Base-by-base conservation (phyloP, 2,113 vertebrate species). In the Puma concolor region DNA sequence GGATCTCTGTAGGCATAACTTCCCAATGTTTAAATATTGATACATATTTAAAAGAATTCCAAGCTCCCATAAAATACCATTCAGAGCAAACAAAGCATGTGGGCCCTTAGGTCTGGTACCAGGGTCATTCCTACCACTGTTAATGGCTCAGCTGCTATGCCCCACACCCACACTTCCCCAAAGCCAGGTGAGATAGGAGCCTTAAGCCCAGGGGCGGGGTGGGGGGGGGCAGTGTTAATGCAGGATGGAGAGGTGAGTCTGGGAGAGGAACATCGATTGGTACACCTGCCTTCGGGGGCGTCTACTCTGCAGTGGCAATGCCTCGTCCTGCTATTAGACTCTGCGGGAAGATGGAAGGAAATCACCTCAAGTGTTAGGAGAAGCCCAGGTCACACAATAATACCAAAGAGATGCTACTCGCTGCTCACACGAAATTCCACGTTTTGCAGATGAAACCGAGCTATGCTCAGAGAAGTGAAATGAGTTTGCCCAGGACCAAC, bases 261-360 rank as follows among this genome's bases (percentile, higher is more conserved):
- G 8, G 54, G 41, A 88, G 15, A 88, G 16, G 25, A 71, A 3
- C 2, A 36, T 36, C 33, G 21, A 7, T 3, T 6, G 25, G 48
- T 41, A 25, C 52, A 2, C 50, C 31, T 27, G 38, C 72, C 38
- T 2, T 2, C 5, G 57, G 2, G 5, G 19, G 31, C 7, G 15
- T 38, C 71, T 23, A 1, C 29, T 31, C 76, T 48, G 6, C 15
- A 15, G 54, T 9, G 38, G n/a, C 77, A 38, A 5, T 7, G 17
- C 23, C 29, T 9, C 3, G 13, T 14, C 76, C 4, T 36, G n/a
- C 19, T 29, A 31, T 19, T 4, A 16, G 71, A 48, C 95, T 97
- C 97, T 98, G 96, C 88, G 91, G 98, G 9, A 63, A 15, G 17
- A 41, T 76, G 38, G 97, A 82, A 92, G 84, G 94, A 88, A 92